Evolutionary conservation across 64 coral and sea anemone genomes (phyloP).

Genomic region (Platygyra sinensis): DNA sequence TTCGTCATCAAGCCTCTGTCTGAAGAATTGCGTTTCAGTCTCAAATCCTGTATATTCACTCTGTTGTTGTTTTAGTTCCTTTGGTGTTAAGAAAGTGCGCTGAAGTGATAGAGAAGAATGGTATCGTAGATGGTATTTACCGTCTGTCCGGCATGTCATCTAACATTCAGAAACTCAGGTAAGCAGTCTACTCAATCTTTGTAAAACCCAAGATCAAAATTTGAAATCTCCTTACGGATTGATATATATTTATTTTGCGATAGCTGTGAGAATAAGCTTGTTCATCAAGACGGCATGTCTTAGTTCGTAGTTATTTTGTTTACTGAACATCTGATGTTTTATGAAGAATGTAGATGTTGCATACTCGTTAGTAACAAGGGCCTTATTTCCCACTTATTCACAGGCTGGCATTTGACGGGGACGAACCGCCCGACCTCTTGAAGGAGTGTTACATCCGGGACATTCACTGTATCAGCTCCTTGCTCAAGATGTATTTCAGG

Average conservation of each 20-base stretch:
- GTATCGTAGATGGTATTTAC: conserved; percentile 90
- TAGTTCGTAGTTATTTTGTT: too few species aligned
- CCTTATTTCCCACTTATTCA: not conserved
- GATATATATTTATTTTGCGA: too few species aligned
- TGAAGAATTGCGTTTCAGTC: too few species aligned
- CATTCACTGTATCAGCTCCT: conserved; percentile 93
- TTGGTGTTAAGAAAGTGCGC: conserved; percentile 78
- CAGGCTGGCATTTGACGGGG: conserved; percentile 90
- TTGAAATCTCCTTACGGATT: too few species aligned
- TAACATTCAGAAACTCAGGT: conserved; percentile 97
- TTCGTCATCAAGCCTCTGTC: too few species aligned
- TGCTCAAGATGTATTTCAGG: conserved; percentile 99
- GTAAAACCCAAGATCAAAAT: too few species aligned
- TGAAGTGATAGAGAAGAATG: conserved; percentile 84
- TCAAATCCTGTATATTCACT: not conserved
- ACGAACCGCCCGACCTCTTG: conserved; percentile 69
- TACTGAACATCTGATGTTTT: too few species aligned
- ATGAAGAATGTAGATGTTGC: not conserved
- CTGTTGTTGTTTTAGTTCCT: conserved; percentile 69
- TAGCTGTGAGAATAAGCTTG: too few species aligned
- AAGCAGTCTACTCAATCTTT: not conserved
- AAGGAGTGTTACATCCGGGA: conserved; percentile 89
- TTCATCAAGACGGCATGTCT: too few species aligned
- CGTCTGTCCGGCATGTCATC: conserved; percentile 89
- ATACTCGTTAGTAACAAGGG: not conserved